These are phyloP conservation scores for Candidula unifasciata DNA, from an alignment of 2,888 invertebrate species.

Conservation along the genomic window DNA sequence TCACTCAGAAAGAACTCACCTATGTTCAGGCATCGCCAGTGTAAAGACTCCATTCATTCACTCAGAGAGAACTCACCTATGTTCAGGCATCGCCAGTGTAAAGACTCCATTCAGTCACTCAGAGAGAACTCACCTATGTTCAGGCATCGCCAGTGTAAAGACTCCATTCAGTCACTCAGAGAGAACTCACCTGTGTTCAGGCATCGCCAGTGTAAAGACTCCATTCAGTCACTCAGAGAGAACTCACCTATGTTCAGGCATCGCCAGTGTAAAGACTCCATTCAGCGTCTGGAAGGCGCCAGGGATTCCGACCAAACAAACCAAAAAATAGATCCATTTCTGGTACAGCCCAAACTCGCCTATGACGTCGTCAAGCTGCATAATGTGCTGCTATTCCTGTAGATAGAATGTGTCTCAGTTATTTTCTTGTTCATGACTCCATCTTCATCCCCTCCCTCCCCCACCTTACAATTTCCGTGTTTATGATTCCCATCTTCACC, in stretches of 20 bases:
- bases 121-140: conserved; percentile 53
- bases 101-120: conserved; percentile 48
- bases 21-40: conserved; percentile 46
- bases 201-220: conserved; percentile 48
- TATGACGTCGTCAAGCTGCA: conserved; percentile 51
- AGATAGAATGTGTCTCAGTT: neutral
- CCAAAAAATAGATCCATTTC: conserved; percentile 44
- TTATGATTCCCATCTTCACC: too few species aligned
- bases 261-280: conserved; percentile 45
- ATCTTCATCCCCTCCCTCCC: too few species aligned
- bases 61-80: too few species aligned
- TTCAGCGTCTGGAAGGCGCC: conserved; percentile 40
- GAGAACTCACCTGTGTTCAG: conserved; percentile 52
- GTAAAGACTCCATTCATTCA: conserved; percentile 48
- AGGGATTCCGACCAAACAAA: conserved; percentile 41
- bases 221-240: neutral
- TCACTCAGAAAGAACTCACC: too few species aligned
- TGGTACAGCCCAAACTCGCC: conserved; percentile 48
- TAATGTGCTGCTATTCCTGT: neutral
- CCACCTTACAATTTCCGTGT: too few species aligned
- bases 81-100: conserved; percentile 42
- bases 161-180: conserved; percentile 40
- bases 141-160: conserved; percentile 46
- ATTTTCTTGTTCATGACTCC: neutral
- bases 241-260: conserved; percentile 48